Evolutionary conservation across 2,888 invertebrate genomes (phyloP).

Genomic region (Bugula neritina): DNA sequence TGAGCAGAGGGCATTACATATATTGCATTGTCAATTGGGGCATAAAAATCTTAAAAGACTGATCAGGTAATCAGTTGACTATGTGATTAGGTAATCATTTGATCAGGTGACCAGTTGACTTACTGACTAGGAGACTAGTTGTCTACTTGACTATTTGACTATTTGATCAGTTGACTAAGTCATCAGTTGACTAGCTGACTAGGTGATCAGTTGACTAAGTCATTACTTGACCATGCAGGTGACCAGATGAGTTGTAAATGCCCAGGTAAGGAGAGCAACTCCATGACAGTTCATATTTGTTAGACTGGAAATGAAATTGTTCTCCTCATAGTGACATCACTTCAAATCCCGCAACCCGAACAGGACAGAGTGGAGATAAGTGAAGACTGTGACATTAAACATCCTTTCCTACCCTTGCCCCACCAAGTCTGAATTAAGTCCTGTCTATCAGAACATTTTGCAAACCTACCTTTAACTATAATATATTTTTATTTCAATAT

Average conservation of each 20-base stretch:
- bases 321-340: constrained; percentile 20
- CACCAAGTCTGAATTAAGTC: too few species aligned
- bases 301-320: constrained; percentile 23
- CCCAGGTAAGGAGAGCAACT: constrained; percentile 24
- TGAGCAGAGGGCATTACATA: too few species aligned
- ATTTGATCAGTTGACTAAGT: neutral
- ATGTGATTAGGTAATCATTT: neutral
- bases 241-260: neutral
- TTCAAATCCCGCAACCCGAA: too few species aligned
- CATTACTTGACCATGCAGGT: constrained; percentile 35
- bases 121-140: neutral
- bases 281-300: constrained; percentile 21
- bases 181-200: neutral
- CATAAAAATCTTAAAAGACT: neutral
- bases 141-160: neutral
- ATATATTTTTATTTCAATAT: too few species aligned
- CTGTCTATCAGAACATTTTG: too few species aligned
- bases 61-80: neutral
- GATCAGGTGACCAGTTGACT: neutral
- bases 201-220: neutral
- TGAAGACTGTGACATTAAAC: too few species aligned
- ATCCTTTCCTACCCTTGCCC: too few species aligned
- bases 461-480: too few species aligned
- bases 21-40: too few species aligned
- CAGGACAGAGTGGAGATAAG: too few species aligned